Evolutionary conservation across 2,113 vertebrate species (phyloP).

Genomic region (Erythrocercus mccallii): DNA sequence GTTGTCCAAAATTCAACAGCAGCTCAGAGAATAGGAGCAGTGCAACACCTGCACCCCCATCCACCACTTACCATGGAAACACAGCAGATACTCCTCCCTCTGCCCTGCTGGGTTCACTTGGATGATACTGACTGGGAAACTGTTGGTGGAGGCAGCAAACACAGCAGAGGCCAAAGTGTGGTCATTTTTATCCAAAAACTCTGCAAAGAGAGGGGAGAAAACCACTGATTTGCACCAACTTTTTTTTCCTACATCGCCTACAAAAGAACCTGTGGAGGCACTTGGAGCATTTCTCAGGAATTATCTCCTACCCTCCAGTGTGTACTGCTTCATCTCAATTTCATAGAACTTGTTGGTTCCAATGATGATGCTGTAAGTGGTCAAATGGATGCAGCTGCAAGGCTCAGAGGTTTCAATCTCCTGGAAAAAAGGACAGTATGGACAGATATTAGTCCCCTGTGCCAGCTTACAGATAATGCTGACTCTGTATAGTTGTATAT

Average conservation of each 20-base stretch:
- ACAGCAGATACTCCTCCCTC: conserved; percentile 96
- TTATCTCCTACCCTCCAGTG: conserved; percentile 83
- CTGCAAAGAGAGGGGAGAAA: conserved; percentile 64
- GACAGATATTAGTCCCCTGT: not conserved
- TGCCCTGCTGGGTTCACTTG: conserved; percentile 89
- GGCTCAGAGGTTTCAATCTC: conserved; percentile 98
- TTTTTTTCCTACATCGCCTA: not conserved
- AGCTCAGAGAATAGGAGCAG: not conserved
- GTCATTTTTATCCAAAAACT: conserved; percentile 98
- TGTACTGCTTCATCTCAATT: conserved; percentile 99
- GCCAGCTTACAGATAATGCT: not conserved
- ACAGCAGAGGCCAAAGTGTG: conserved; percentile 89
- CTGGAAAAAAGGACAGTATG: conserved; percentile 61
- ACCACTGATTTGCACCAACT: not conserved
- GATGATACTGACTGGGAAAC: conserved; percentile 94
- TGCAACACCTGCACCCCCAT: not conserved
- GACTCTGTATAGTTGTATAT: not conserved
- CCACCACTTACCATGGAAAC: conserved; percentile 88
- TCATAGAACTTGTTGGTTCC: conserved; percentile 99
- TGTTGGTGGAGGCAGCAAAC: conserved; percentile 91
- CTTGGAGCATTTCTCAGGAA: not conserved
- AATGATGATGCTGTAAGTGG: conserved; percentile 96
- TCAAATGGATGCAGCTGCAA: conserved; percentile 97
- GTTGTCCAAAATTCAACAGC: not conserved
- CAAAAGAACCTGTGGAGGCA: not conserved